Base-by-base conservation (phyloP, 2,888 invertebrate species). In the Embidobia sp. region DNA sequence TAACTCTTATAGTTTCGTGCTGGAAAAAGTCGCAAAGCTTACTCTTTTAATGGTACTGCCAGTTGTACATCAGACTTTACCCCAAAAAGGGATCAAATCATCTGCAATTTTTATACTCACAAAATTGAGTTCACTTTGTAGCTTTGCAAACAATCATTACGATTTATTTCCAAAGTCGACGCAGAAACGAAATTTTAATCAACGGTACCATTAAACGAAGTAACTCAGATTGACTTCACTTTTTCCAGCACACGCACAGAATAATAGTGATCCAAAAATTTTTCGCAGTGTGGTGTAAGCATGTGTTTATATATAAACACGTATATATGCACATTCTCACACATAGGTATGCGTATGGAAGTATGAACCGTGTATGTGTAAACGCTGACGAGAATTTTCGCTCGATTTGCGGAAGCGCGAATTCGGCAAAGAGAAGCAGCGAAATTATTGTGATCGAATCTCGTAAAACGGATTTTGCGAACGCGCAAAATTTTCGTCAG, bases 351-450 rank as follows among this genome's bases (percentile, higher is more conserved):
- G 44, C 11, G 33, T 42, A 48, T 55, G 55, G 29, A n/a, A 31
- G 40, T 48, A 4, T 63, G 63, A 63, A 33, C 8, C 6, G 29
- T 55, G 55, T 64, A 15, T 42, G 40, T 44, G n/a, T n/a, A n/a
- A n/a, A 49, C 15, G n/a, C 55, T 27, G 63, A 48, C 2, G 72
- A 51, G 16, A n/a, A 51, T 59, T 59, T 69, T 69, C 49, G 7
- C 7, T 19, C 7, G 1, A 26, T 33, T 55, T 26, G 55, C 51
- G 37, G 15, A n/a, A 31, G 1, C 31, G 11, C 40, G 1, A 18
- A n/a, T 18, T 40, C 18, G n/a, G 18, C 6, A 13, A 11, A 11
- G 2, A 13, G 11, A 33, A 11, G 6, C 22, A 22, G 6, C 3
- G 3, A 22, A 22, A 22, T 22, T n/a, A n/a, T n/a, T n/a, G n/a